Base-by-base conservation (phyloP, 1,140 invertebrate species). In the Nymphalis io region DNA sequence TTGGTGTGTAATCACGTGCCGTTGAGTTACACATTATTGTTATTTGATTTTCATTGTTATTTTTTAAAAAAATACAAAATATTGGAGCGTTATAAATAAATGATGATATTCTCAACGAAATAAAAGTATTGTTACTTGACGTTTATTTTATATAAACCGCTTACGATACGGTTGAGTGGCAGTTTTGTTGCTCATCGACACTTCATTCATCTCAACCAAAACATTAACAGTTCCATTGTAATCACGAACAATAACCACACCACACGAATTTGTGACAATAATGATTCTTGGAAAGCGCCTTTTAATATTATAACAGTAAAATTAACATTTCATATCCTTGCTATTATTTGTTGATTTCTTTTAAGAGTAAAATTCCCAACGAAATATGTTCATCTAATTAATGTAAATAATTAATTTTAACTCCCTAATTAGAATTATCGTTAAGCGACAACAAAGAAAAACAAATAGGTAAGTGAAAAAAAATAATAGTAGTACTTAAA, bases 191-290 rank as follows among this genome's bases (percentile, higher is more conserved):
- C 78, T 83, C 81, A 79, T 85, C 76, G 85, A 81, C 80, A 84
- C 81, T 83, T 86, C 82, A 87, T 87, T 89, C 82, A 84, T 85
- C 83, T 83, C 73, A 74, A 82, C 73, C 83, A 77, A 84, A 85
- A 86, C 83, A 87, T 87, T 86, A 85, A 87, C 85, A 87, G 81
- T 74, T 81, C 84, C 73, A 87, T 90, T 90, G 84, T 90, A 68
- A 76, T 66, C 73, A 74, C 55, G 78, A 85, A 90, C 85, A 90
- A 90, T 87, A 72, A 67, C 72, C 10, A 38, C 62, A 74, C 60
- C 69, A 75, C 70, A 74, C 63, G 70, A 78, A 75, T 73, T 70
- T 62, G 42, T 67, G 42, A 67, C 63, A 72, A 72, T 67, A 61
- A 67, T 44, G 58, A 20, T 18, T 48, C 21, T 46, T 59, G 33